Evolutionary conservation across 2,888 invertebrate genomes (phyloP).

Genomic region (Ramazzottius varieornatus): DNA sequence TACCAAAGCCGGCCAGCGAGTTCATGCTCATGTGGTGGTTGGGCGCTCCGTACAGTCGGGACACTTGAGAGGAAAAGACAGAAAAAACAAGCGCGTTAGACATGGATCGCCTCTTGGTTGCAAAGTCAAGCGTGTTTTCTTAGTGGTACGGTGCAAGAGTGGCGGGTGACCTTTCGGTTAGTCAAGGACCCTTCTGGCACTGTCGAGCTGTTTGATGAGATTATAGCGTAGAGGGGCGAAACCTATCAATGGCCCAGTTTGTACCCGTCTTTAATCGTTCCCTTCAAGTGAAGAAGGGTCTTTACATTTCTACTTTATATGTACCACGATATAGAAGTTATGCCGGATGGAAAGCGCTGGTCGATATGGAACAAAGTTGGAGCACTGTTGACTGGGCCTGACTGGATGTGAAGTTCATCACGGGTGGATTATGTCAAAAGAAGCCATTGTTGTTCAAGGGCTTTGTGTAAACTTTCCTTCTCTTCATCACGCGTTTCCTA

Average conservation of each 20-base stretch:
- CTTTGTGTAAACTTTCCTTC: conserved; percentile 2
- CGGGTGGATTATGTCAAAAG: neutral
- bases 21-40: neutral
- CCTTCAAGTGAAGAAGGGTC: neutral
- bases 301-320: no score
- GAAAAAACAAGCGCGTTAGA: neutral
- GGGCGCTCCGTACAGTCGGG: neutral
- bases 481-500: no score
- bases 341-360: neutral
- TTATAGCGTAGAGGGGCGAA: neutral
- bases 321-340: no score
- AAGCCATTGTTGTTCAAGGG: neutral
- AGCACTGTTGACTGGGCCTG: neutral
- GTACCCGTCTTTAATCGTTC: neutral
- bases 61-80: neutral
- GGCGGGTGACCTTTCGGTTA: no score
- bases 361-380: neutral
- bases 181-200: no score
- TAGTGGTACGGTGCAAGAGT: neutral
- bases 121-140: neutral
- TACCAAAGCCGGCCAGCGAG: neutral
- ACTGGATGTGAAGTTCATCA: neutral
- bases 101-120: neutral
- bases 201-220: no score
- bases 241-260: neutral